A percentile compares a stretch with the other conserved stretches of the same genome.
phyloP scores from a whole-genome alignment of 2,113 vertebrate genomes.

The Opisthocomus hoazin region DNA sequence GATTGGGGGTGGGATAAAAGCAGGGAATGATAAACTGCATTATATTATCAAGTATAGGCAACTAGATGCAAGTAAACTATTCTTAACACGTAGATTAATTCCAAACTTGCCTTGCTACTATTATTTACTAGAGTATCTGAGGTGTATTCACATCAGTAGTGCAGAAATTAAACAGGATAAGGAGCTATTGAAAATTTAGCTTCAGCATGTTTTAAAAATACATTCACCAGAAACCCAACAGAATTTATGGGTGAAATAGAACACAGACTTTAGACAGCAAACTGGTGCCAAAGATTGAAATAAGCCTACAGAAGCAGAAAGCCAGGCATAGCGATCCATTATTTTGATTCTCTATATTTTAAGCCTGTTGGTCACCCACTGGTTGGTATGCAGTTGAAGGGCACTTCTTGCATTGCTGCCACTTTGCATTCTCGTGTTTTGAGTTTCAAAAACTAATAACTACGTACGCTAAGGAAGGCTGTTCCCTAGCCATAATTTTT shows the following conservation, averaged over 20 bases:
- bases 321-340: background rate
- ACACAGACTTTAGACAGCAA: background rate
- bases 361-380: background rate
- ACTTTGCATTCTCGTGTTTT: background rate
- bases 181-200: background rate
- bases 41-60: background rate
- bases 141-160: background rate
- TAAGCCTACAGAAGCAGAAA: background rate
- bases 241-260: background rate
- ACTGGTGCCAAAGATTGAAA: background rate
- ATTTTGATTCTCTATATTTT: background rate
- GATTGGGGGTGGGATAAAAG: background rate
- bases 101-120: background rate
- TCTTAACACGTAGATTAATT: background rate
- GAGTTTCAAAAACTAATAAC: background rate
- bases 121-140: background rate
- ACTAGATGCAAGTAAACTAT: background rate
- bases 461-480: background rate
- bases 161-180: background rate
- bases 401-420: background rate
- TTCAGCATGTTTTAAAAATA: background rate
- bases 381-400: background rate
- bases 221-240: background rate
- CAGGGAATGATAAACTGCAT: background rate
- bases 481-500: background rate